Evolutionary conservation across 2,888 invertebrate genomes (phyloP).

Genomic region (Erpobdella octoculata): DNA sequence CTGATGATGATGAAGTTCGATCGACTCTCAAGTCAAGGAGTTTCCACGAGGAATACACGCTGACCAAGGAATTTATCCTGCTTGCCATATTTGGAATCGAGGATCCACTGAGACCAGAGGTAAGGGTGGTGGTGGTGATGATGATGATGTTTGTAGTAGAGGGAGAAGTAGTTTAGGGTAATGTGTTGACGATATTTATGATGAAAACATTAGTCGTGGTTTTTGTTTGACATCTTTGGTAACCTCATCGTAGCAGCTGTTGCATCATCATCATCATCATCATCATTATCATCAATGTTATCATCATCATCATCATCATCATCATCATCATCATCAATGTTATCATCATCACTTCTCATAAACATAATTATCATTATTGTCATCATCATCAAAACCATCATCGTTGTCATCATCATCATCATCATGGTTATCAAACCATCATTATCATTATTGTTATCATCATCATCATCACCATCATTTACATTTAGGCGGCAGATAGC

Average conservation of each 20-base stretch:
- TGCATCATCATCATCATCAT: too few species aligned
- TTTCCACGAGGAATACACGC: constrained; percentile 2
- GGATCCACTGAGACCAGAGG: constrained; percentile 22
- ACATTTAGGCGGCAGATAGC: constrained; percentile 72
- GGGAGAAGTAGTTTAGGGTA: not conserved
- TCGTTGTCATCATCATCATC: not conserved
- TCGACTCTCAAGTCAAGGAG: not conserved
- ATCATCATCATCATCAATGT: too few species aligned
- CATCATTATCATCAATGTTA: too few species aligned
- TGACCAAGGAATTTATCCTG: constrained; percentile 5
- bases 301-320: too few species aligned
- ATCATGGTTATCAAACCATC: not conserved
- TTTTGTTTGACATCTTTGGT: too few species aligned
- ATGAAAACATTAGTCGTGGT: too few species aligned
- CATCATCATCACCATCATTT: not conserved
- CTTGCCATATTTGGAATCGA: constrained; percentile 22
- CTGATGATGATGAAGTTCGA: not conserved
- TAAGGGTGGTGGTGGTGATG: constrained; percentile 3
- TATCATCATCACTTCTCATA: too few species aligned
- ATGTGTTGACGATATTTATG: not conserved
- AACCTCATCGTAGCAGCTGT: too few species aligned
- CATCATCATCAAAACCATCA: too few species aligned
- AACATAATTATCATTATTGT: too few species aligned
- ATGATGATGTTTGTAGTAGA: not conserved
- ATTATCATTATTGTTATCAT: not conserved